Conservation (phyloP, 2,888 invertebrate species). For the Blastobasis lacticolella region DNA sequence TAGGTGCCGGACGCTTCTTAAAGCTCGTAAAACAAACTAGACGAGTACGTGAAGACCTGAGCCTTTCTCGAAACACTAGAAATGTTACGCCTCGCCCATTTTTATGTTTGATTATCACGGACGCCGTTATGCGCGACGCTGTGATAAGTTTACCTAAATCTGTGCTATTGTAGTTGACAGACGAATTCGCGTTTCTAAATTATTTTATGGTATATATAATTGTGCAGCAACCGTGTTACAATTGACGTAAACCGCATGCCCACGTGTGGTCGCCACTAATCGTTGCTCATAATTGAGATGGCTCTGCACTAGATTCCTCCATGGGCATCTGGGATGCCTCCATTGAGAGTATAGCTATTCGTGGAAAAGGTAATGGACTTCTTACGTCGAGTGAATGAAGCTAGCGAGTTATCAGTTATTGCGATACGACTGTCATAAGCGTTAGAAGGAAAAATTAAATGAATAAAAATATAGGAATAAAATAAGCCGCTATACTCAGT, state of each 20-base stretch:
- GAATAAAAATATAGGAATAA: too few relatives aligned
- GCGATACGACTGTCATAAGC: too few relatives aligned
- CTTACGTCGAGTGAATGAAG: too few relatives aligned
- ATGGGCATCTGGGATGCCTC: too few relatives aligned
- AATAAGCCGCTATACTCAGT: too few relatives aligned
- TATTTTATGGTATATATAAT: too few relatives aligned
- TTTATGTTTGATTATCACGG: slow-evolving; percentile 44
- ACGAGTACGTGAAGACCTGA: slow-evolving; percentile 28
- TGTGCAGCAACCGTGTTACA: slow-evolving; percentile 22
- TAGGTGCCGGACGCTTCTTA: slow-evolving; percentile 38
- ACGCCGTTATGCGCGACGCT: slow-evolving; percentile 24
- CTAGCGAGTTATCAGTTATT: too few relatives aligned
- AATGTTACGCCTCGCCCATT: slow-evolving; percentile 25
- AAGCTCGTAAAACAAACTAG: slow-evolving; percentile 43
- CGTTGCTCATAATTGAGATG: slow-evolving; percentile 20
- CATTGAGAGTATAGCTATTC: too few relatives aligned
- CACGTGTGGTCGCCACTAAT: slow-evolving; percentile 26
- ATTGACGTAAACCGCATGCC: slow-evolving; percentile 27
- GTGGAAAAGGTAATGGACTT: too few relatives aligned
- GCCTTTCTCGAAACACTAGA: too few relatives aligned
- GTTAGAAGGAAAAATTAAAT: too few relatives aligned
- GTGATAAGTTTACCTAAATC: slow-evolving; percentile 15
- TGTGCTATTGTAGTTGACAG: slow-evolving; percentile 23
- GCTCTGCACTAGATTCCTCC: slow-evolving; percentile 10
- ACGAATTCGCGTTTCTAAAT: slow-evolving; percentile 22